Conservation (phyloP, 2,888 invertebrate genomes). For the Pollenia griseotomentosa region DNA sequence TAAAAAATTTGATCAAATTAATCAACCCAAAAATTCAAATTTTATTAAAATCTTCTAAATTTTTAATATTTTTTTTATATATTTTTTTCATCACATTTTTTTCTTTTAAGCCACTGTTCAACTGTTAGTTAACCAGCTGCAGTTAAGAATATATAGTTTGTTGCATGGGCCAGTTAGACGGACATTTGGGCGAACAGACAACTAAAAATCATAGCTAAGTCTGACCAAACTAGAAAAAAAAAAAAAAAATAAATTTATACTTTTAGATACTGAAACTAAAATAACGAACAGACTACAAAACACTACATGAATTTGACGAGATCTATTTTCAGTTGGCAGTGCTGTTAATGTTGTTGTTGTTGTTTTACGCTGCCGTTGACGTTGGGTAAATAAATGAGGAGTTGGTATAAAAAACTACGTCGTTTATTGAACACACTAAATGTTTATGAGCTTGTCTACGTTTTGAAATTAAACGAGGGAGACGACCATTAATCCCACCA, state of each 20-base stretch:
- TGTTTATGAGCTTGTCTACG: slow-evolving; percentile 38
- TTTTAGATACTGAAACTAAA: slow-evolving; percentile 46
- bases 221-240: slow-evolving; percentile 49
- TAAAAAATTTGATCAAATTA: too few relatives aligned
- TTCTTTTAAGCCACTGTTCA: not conserved
- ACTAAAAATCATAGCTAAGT: slow-evolving; percentile 46
- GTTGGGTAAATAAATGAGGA: slow-evolving; percentile 34
- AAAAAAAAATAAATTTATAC: not conserved
- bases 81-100: too few relatives aligned
- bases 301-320: slow-evolving; percentile 46
- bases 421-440: slow-evolving; percentile 37
- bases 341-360: not conserved
- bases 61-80: too few relatives aligned
- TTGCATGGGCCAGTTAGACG: not conserved
- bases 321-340: slow-evolving; percentile 44
- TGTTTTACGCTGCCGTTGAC: not conserved
- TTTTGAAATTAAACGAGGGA: slow-evolving; percentile 22
- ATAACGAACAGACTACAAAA: slow-evolving; percentile 58
- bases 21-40: too few relatives aligned
- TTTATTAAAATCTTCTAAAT: too few relatives aligned
- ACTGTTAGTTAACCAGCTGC: slow-evolving; percentile 12
- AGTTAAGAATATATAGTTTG: slow-evolving; percentile 28
- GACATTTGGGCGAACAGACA: slow-evolving; percentile 14
- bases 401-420: slow-evolving; percentile 39
- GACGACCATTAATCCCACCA: slow-evolving; percentile 51